These are phyloP conservation scores for Drosophila pallidifrons DNA, from an alignment of 1,140 invertebrate species.

Conservation along the genomic window DNA sequence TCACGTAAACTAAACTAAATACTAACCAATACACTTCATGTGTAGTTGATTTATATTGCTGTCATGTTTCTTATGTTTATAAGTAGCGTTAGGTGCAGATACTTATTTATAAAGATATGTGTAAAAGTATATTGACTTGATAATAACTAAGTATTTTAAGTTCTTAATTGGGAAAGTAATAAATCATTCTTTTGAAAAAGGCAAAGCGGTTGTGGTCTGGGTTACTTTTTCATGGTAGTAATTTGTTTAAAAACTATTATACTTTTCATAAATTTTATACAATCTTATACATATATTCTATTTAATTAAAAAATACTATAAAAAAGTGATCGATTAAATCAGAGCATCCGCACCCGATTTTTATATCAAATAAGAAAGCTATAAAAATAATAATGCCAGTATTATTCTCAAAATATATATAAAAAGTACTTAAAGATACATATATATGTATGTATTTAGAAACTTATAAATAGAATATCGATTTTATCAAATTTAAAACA, in stretches of 20 bases:
- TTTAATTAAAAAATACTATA: too few species aligned
- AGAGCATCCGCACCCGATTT: too few species aligned
- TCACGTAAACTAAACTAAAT: conserved; percentile 1
- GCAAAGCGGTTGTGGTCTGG: conserved; percentile 2
- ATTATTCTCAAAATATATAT: too few species aligned
- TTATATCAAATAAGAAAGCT: too few species aligned
- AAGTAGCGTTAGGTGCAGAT: conserved; percentile 39
- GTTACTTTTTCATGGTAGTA: conserved; percentile 8
- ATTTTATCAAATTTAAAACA: too few species aligned
- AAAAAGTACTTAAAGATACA: too few species aligned
- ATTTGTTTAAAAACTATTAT: conserved; percentile 3
- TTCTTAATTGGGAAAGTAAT: conserved; percentile 22
- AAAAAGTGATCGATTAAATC: too few species aligned
- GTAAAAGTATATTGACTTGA: conserved; percentile 20
- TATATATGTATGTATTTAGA: too few species aligned
- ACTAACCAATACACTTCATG: conserved; percentile 11
- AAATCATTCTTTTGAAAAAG: conserved; percentile 8
- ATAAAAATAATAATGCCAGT: too few species aligned
- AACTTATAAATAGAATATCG: too few species aligned
- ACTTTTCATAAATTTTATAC: not conserved
- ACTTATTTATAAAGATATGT: not conserved
- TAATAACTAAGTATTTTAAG: conserved; percentile 43
- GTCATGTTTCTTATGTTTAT: conserved; percentile 31
- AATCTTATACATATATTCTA: not conserved
- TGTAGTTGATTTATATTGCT: conserved; percentile 5